A percentile compares a stretch with the other conserved stretches of the same genome.
phyloP scores from a whole-genome alignment of 2,888 invertebrate species.

The Chorisops tibialis region DNA sequence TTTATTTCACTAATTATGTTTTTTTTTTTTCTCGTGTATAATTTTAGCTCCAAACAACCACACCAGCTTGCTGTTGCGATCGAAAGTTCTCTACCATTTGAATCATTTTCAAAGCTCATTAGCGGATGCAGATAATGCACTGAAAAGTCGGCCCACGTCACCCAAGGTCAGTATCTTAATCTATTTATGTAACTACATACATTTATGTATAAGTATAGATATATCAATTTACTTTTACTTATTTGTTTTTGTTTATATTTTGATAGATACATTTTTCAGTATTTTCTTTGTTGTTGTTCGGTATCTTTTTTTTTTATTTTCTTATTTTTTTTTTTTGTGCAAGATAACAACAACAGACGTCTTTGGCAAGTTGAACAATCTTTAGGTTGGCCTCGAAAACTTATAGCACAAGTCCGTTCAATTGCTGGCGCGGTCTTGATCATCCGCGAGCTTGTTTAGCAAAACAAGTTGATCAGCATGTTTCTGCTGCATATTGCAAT shows the following conservation, averaged over 20 bases:
- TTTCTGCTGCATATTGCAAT: too few species aligned
- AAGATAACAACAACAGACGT: too few species aligned
- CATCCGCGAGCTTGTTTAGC: too few species aligned
- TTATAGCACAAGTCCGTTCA: too few species aligned
- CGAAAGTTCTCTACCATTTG: constrained; percentile 60
- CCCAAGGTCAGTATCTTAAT: constrained; percentile 57
- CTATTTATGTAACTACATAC: not conserved
- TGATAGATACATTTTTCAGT: constrained; percentile 8
- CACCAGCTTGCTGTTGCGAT: constrained; percentile 61
- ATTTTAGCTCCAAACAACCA: constrained; percentile 64
- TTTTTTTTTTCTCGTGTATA: constrained; percentile 31
- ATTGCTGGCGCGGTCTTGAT: too few species aligned
- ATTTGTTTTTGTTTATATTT: constrained; percentile 20
- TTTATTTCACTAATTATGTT: not conserved
- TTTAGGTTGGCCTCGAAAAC: too few species aligned
- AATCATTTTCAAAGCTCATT: constrained; percentile 62
- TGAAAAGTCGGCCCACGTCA: constrained; percentile 63
- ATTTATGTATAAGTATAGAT: not conserved
- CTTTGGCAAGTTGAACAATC: too few species aligned
- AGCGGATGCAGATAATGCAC: constrained; percentile 63
- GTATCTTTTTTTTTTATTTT: too few species aligned
- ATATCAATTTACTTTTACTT: constrained; percentile 17
- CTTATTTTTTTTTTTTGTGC: too few species aligned
- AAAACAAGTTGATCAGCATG: too few species aligned
- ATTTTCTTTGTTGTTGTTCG: too few species aligned